Percentiles rank a stretch among this genome's conserved stretches.
Evolutionary conservation across 2,113 vertebrate genomes (phyloP).

Genomic region (Piprites chloris): DNA sequence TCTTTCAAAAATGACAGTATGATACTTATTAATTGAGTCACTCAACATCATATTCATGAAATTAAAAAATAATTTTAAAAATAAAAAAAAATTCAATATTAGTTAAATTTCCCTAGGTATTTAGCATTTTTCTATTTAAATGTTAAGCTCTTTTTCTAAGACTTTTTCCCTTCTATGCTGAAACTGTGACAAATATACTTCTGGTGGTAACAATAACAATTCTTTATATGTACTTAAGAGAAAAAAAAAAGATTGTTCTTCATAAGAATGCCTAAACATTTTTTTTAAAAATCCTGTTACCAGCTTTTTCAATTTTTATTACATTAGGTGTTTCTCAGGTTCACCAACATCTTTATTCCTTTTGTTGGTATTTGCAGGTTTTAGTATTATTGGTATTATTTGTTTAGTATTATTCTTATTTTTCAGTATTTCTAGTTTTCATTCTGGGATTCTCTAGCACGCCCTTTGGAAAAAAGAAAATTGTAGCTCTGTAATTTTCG

Average conservation of each 20-base stretch:
- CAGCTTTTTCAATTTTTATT: neutral
- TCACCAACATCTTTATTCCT: neutral
- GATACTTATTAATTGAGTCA: neutral
- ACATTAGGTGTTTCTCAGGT: neutral
- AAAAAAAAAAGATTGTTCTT: neutral
- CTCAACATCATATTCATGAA: neutral
- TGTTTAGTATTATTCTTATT: constrained; percentile 33
- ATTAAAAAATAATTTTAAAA: too few relatives aligned
- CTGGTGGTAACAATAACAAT: neutral
- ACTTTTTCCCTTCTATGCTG: neutral
- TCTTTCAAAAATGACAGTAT: neutral
- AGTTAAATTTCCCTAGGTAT: neutral
- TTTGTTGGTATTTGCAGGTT: constrained; percentile 19
- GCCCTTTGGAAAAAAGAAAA: constrained; percentile 51
- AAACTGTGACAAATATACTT: neutral
- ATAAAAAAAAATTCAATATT: neutral
- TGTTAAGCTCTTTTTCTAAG: neutral
- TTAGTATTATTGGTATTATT: constrained; percentile 30
- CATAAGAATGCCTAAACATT: neutral
- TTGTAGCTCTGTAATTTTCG: constrained; percentile 70
- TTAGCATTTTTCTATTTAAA: neutral
- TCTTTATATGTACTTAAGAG: neutral
- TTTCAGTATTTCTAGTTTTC: constrained; percentile 54
- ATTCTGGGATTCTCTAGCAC: constrained; percentile 57
- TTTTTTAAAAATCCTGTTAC: neutral